Evolutionary conservation across 2,113 vertebrate genomes (phyloP), one percentile per base, ranked within the genome.

Genomic region (Electrona antarctica): DNA sequence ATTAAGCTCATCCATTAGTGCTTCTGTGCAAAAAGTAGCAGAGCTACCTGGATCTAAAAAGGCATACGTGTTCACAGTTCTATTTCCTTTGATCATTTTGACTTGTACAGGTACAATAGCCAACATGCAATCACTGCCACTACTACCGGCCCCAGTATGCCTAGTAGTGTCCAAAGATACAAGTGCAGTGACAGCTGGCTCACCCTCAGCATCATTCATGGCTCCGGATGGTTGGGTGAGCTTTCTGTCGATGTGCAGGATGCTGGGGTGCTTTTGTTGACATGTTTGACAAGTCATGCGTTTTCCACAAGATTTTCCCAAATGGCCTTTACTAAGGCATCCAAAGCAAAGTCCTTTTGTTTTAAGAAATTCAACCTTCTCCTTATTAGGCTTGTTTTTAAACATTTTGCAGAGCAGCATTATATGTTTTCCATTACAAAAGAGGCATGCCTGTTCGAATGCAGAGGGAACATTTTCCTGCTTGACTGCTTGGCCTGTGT

Each of bases 41-140:
- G 64, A 14, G 15, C 76, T 68, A 0, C 69, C 64, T 51, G 41
- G 70, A 29, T 68, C 69, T 4, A 78, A 11, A 7, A 68, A 78
- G 1, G 63, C 56, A 41, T 72, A 63, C 1, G 56, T 66, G 0
- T 9, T 7, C 3, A 67, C 8, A 14, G 0, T 13, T 8, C 47
- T 67, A 12, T 14, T 10, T 0, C 65, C 15, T 9, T 67, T 67
- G 6, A 7, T 7, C 54, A 56, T 12, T 46, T 67, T 67, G 7
- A 67, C 65, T 57, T 46, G 29, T 8, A 67, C 54, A 1, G 65
- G 65, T 41, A 67, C 65, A 8, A 67, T 57, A 10, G 54, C 10
- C 5, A 67, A 46, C 13, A 41, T 48, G 14, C 61, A 64, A 7
- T 48, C 14, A 33, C 14, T 21, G 51, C 10, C 12, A 33, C 29